Conservation (phyloP, 2,888 invertebrate genomes). For the Drosophila histrio region DNA sequence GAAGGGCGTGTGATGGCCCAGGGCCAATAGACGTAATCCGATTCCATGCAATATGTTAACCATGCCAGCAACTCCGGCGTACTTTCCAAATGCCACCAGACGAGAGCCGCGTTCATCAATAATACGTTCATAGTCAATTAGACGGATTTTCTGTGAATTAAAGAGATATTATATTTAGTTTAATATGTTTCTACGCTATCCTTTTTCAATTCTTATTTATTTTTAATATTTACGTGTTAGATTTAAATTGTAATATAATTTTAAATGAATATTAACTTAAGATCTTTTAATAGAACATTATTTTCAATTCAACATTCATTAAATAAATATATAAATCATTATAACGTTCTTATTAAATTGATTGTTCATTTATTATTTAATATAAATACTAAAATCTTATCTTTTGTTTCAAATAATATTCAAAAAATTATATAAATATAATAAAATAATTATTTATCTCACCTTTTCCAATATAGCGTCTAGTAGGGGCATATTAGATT, state of each 20-base stretch:
- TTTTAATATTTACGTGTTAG: neutral
- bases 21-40: constrained; percentile 93
- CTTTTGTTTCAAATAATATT: neutral
- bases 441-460: neutral
- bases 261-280: no score
- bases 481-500: constrained; percentile 97
- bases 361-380: neutral
- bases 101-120: constrained; percentile 94
- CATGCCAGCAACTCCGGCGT: constrained; percentile 99
- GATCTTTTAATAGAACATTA: no score
- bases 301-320: no score
- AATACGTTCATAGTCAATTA: constrained; percentile 98
- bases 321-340: no score
- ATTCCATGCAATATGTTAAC: constrained; percentile 99
- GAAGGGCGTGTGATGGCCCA: constrained; percentile 99
- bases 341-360: neutral
- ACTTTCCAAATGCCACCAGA: constrained; percentile 99
- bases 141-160: constrained; percentile 89
- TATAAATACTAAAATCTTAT: neutral
- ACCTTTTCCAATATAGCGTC: constrained; percentile 96
- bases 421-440: neutral
- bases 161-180: no score
- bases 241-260: no score
- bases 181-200: no score
- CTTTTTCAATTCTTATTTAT: no score